A percentile compares a stretch with the other conserved stretches of the same genome.
phyloP scores from a whole-genome alignment of 2,797 vertebrate species.

The Phataginus tricuspis region DNA sequence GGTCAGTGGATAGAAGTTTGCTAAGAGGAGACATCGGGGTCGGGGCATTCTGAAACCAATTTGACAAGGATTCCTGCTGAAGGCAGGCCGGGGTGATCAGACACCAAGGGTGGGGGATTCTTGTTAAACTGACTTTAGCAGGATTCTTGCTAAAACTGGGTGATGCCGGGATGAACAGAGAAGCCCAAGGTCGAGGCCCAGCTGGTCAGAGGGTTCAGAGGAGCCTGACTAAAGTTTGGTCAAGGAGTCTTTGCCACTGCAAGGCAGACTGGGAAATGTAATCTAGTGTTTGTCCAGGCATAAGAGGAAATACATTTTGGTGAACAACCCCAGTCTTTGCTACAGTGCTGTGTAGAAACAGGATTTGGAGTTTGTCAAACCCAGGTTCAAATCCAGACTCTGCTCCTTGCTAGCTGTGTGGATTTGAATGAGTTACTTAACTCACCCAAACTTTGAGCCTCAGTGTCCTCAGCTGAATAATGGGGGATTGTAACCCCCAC shows the following conservation, averaged over 20 bases:
- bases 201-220: neutral
- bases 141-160: neutral
- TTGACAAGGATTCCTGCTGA: neutral
- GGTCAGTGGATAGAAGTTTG: neutral
- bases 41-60: neutral
- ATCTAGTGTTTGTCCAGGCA: neutral
- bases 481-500: no score
- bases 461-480: neutral
- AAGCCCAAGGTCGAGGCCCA: neutral
- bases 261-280: neutral
- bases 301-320: neutral
- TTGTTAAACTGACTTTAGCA: neutral
- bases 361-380: neutral
- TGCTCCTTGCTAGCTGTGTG: neutral
- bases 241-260: neutral
- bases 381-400: neutral
- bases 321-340: neutral
- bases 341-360: neutral
- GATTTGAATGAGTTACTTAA: neutral
- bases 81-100: neutral
- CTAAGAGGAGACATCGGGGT: neutral
- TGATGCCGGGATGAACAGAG: rapidly evolving
- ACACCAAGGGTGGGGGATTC: neutral
- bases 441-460: neutral
- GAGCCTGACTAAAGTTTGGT: neutral